Evolutionary conservation across 2,797 vertebrate species (phyloP), one percentile per base, ranked within the genome.

Genomic region (Poecilia velifera): DNA sequence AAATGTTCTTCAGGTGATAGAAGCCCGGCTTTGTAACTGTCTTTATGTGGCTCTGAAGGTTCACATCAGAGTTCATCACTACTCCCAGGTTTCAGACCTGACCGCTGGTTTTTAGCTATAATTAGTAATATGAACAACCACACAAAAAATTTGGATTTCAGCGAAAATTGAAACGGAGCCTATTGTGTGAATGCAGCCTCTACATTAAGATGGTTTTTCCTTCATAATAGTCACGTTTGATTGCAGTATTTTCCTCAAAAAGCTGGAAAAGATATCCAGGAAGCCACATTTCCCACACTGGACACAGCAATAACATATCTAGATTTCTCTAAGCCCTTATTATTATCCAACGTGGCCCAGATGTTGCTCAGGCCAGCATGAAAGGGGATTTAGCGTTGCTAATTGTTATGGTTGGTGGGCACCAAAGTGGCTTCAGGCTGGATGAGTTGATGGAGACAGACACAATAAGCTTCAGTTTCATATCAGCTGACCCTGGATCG

Each of bases 401-500:
- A 51, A 62, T 71, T 39, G 6, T 39, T 55, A 31, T 62, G 28
- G 46, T 34, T 76, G 74, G 55, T 82, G 57, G 55, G 39, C 46
- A 81, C 34, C 49, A 14, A 43, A 18, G 31, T 18, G 31, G 31
- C 13, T 78, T 78, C 47, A 74, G 73, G 41, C 64, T 62, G 74
- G 74, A 86, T 84, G 83, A 88, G 70, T n/a, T 77, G 25, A 84
- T 76, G 87, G 59, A 72, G 84, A 84, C 86, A 82, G 85, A 90
- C 57, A 74, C 25, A 62, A 1, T 39, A 64, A 43, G 49, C 68
- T 81, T 55, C 18, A 45, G 47, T 71, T 74, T 87, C 47, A 83
- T 89, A 93, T 92, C 90, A 91, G 87, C 89, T 87, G 87, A 78
- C 81, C 83, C 88, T 74, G 77, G 88, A 91, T 90, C 82, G 28